Base-by-base conservation (phyloP, 2,113 vertebrate genomes). In the Ellobius talpinus region DNA sequence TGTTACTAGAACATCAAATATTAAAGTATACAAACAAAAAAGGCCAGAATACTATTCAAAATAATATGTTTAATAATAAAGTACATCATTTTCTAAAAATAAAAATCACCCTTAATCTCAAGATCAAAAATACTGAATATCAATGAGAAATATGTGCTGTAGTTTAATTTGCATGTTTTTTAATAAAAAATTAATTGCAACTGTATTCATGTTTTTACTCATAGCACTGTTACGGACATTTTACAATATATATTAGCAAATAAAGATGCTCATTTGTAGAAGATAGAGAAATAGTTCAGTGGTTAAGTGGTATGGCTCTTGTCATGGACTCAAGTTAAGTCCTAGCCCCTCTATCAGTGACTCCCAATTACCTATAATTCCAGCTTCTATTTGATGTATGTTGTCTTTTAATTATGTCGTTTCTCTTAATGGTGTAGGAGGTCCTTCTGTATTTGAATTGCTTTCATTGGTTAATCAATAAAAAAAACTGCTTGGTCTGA, bases 121-220 rank as follows among this genome's bases (percentile, higher is more conserved):
- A 93, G 79, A 79, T 9, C n/a, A 89, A 17, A 76, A 3, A 81
- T 31, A 86, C 14, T 81, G 63, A 61, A 5, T 7, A 81, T 58
- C 76, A 61, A 47, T 79, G 31, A 90, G 47, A 7, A 1, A 0
- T 14, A 88, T 55, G 1, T 68, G 3, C 29, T 36, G 3, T 61
- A 33, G 47, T 94, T 96, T 93, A 93, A 72, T 66, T 84, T 90
- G 84, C 33, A 39, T 39, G 17, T 86, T 72, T 94, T 90, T 33
- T 16, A 36, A 24, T 87, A 65, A 95, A 90, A 92, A 77, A 55
- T 65, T 86, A 13, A 3, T 52, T 90, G 3, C 33, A 74, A 45
- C 45, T 31, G 84, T 77, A 55, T 90, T 70, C 0, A 31, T 50
- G 1, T 0, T 94, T 93, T 90, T 90, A 31, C 3, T 90, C 36